Evolutionary conservation across 1,140 invertebrate genomes (phyloP).

Genomic region (Amphibalanus amphitrite): DNA sequence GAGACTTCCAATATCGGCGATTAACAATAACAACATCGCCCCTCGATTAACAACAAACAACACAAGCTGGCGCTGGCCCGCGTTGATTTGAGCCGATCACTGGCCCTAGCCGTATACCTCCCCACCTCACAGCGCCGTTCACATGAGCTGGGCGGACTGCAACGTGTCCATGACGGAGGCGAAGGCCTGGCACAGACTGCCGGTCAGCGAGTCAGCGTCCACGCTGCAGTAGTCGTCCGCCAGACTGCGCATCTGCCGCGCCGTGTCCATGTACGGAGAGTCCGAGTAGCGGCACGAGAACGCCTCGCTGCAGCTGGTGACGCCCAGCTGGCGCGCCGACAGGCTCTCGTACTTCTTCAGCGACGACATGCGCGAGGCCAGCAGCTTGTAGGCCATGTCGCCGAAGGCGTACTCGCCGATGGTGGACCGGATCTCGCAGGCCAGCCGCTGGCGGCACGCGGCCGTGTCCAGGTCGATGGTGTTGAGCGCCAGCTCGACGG

Average conservation of each 20-base stretch:
- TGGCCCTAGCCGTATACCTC: too few relatives aligned
- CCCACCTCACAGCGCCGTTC: too few relatives aligned
- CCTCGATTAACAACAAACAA: too few relatives aligned
- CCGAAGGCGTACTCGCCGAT: background rate
- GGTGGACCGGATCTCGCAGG: background rate
- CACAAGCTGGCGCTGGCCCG: too few relatives aligned
- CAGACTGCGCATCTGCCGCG: background rate
- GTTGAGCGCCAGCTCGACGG: constrained; percentile 2
- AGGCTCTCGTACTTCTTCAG: background rate
- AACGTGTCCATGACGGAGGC: background rate
- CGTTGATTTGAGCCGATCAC: too few relatives aligned
- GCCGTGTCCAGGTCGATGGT: constrained; percentile 1
- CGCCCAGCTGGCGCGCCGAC: background rate
- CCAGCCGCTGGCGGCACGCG: background rate
- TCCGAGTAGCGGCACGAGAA: background rate
- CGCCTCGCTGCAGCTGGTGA: background rate
- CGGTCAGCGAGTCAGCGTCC: background rate
- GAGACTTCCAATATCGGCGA: too few relatives aligned
- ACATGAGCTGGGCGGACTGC: too few relatives aligned
- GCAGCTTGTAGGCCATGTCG: background rate
- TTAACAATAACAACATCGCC: too few relatives aligned
- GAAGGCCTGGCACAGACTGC: background rate
- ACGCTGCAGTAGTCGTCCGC: background rate
- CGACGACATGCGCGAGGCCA: background rate
- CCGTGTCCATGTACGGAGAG: background rate